Evolutionary conservation across 2,797 vertebrate genomes (phyloP).

Genomic region (Coilia nasus): DNA sequence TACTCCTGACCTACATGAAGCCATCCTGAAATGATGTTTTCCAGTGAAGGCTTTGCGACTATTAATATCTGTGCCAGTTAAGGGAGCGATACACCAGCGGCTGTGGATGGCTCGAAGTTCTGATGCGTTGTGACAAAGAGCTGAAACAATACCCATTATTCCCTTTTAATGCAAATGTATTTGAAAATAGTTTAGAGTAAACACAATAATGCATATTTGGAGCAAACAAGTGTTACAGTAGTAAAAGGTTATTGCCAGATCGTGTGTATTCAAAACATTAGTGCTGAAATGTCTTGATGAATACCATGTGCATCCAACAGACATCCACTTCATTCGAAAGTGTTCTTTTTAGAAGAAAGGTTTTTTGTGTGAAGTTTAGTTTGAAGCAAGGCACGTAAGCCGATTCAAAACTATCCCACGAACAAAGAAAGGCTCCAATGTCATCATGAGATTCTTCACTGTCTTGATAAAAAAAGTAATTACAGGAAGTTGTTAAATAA

Average conservation of each 20-base stretch:
- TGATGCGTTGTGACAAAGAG: background rate
- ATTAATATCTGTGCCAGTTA: conserved; percentile 11
- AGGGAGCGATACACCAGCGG: background rate
- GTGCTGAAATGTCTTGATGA: background rate
- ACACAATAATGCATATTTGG: background rate
- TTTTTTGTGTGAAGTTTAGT: background rate
- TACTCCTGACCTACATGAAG: conserved; percentile 30
- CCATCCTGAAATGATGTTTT: background rate
- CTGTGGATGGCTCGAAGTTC: background rate
- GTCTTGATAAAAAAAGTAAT: background rate
- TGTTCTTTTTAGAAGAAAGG: background rate
- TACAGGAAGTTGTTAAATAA: conserved; percentile 7
- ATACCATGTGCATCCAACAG: background rate
- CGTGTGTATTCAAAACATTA: background rate
- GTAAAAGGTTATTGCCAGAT: conserved; percentile 7
- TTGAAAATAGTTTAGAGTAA: conserved; percentile 21
- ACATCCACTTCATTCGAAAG: background rate
- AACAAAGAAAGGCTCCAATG: background rate
- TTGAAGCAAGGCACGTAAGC: background rate
- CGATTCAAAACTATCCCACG: background rate
- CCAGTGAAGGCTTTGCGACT: background rate
- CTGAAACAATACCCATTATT: background rate
- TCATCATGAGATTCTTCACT: background rate
- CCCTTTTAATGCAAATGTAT: conserved; percentile 17
- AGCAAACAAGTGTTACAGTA: background rate